A percentile compares a stretch with the other conserved stretches of the same genome.
These are phyloP conservation scores for Sisyra terminalis DNA, from an alignment of 2,888 invertebrate species.

Conservation along the genomic window DNA sequence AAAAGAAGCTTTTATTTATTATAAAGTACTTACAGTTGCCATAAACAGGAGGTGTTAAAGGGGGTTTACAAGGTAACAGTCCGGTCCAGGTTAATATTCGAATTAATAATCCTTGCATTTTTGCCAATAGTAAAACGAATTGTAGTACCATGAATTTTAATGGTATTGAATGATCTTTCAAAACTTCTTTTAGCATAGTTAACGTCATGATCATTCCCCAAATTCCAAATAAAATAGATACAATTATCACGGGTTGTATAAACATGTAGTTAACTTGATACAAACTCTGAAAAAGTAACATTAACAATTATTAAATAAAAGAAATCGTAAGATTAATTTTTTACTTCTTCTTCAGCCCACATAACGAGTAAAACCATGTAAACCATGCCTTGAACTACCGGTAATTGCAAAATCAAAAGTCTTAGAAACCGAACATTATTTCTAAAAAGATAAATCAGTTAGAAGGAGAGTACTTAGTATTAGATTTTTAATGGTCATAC, in stretches of 20 bases:
- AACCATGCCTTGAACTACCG: conserved; percentile 45
- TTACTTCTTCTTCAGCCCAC: conserved; percentile 49
- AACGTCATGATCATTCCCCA: conserved; percentile 53
- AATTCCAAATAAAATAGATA: conserved; percentile 47
- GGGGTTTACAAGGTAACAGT: conserved; percentile 42
- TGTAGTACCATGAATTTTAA: conserved; percentile 42
- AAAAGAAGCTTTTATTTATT: no score
- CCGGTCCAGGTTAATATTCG: conserved; percentile 36
- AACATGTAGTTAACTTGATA: conserved; percentile 40
- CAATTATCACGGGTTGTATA: conserved; percentile 44
- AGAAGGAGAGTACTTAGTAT: no score
- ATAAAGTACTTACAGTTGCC: conserved; percentile 38
- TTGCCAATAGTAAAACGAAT: conserved; percentile 45
- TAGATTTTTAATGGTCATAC: conserved; percentile 22
- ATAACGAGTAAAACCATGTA: conserved; percentile 39
- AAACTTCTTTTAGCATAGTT: conserved; percentile 29
- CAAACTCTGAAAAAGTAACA: conserved; percentile 29
- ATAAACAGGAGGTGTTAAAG: conserved; percentile 46
- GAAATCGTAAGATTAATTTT: neutral
- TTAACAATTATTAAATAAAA: conserved; percentile 4
- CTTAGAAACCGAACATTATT: conserved; percentile 33
- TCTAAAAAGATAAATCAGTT: conserved; percentile 25
- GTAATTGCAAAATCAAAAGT: conserved; percentile 48
- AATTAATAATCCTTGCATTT: conserved; percentile 44
- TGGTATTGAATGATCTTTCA: conserved; percentile 26